A percentile compares a stretch with the other conserved stretches of the same genome.
These are phyloP conservation scores for Erebia aethiops DNA, from an alignment of 2,888 invertebrate species.

Conservation along the genomic window DNA sequence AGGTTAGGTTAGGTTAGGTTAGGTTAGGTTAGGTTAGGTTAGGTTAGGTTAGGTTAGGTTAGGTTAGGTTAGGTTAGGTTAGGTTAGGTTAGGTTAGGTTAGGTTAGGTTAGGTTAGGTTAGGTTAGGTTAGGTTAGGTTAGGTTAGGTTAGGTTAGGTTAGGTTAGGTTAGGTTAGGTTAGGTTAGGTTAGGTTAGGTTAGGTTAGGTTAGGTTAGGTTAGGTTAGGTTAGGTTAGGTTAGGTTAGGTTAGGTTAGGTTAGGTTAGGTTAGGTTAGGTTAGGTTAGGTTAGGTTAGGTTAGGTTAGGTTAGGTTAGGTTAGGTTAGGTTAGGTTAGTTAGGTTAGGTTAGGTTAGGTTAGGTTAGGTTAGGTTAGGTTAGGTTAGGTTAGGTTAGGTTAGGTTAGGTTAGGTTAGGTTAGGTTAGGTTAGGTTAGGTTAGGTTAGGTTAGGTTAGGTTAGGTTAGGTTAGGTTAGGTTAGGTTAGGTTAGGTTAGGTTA, in stretches of 20 bases:
- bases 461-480: slow-evolving; percentile 18
- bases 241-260: slow-evolving; percentile 34
- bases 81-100: slow-evolving; percentile 34
- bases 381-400: no score
- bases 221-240: slow-evolving; percentile 40
- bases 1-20: slow-evolving; percentile 24
- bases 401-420: no score
- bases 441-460: no score
- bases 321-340: no score
- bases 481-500: slow-evolving; percentile 39
- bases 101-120: slow-evolving; percentile 26
- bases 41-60: slow-evolving; percentile 33
- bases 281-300: slow-evolving; percentile 41
- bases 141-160: slow-evolving; percentile 36
- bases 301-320: slow-evolving; percentile 38
- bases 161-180: slow-evolving; percentile 33
- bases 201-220: slow-evolving; percentile 40
- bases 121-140: slow-evolving; percentile 30
- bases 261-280: slow-evolving; percentile 41
- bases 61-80: slow-evolving; percentile 35
- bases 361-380: no score
- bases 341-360: no score
- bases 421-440: no score
- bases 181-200: slow-evolving; percentile 37
- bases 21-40: slow-evolving; percentile 31